Evolutionary conservation across 1,140 invertebrate genomes (phyloP).

Genomic region (Akabosia matsudoensis): DNA sequence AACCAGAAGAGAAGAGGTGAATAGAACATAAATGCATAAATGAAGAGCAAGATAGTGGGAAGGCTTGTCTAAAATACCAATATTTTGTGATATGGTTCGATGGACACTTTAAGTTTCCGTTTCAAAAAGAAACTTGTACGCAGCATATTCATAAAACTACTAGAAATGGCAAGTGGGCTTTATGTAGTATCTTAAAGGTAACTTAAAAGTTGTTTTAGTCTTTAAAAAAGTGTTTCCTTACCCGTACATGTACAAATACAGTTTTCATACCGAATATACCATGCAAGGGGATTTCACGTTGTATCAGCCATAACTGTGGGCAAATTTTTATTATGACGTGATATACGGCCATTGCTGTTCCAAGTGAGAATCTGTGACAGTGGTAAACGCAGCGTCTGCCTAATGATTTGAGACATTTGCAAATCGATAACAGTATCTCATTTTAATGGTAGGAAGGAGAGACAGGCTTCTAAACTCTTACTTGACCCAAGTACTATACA

Average conservation of each 20-base stretch:
- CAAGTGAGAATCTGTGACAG: neutral
- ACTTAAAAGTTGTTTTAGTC: too few species aligned
- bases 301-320: too few species aligned
- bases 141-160: too few species aligned
- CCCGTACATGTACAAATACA: too few species aligned
- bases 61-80: neutral
- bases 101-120: neutral
- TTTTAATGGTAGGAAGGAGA: slow-evolving; percentile 16
- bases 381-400: neutral
- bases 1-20: too few species aligned
- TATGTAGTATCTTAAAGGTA: too few species aligned
- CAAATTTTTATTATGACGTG: neutral
- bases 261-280: too few species aligned
- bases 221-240: too few species aligned
- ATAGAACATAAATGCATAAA: neutral
- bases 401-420: slow-evolving; percentile 25
- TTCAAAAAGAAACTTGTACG: neutral
- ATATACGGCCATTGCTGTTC: neutral
- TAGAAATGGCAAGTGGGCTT: too few species aligned
- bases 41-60: neutral
- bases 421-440: slow-evolving; percentile 22
- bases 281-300: too few species aligned
- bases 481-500: too few species aligned
- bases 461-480: neutral
- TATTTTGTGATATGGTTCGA: neutral